A percentile compares a stretch with the other conserved stretches of the same genome.
Conservation (phyloP, 92 coral and sea anemone genomes). For the Isaurus tuberculatus region DNA sequence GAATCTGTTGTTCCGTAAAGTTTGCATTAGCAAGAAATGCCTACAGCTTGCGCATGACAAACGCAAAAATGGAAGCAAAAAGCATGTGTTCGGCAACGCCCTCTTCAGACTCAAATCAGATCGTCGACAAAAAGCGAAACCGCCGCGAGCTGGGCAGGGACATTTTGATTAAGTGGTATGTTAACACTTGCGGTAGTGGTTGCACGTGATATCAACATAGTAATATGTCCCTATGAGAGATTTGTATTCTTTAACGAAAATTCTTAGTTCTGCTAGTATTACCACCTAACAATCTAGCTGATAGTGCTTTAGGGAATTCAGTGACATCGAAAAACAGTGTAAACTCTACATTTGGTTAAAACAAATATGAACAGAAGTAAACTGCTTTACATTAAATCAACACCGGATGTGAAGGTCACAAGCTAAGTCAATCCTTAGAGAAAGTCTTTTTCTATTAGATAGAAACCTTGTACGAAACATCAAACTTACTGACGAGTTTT, state of each 20-base stretch:
- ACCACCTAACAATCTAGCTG: too few species aligned
- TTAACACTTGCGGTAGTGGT: background rate
- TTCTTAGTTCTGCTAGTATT: background rate
- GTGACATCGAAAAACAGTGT: background rate
- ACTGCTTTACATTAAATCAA: too few species aligned
- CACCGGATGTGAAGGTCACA: too few species aligned
- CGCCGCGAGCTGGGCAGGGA: slow-evolving; percentile 41
- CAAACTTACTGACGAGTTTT: too few species aligned
- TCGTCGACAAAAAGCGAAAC: slow-evolving; percentile 34
- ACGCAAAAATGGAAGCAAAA: slow-evolving; percentile 74
- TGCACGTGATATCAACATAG: background rate
- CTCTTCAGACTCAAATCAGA: slow-evolving; percentile 78
- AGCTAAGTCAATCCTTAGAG: too few species aligned
- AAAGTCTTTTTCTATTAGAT: background rate
- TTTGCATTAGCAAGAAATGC: slow-evolving; percentile 74
- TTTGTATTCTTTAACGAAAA: too few species aligned
- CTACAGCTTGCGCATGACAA: slow-evolving; percentile 73
- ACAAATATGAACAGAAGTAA: background rate
- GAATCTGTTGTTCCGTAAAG: slow-evolving; percentile 83
- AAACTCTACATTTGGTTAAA: background rate
- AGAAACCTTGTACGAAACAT: too few species aligned
- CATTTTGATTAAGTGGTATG: slow-evolving; percentile 9
- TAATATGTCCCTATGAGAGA: background rate
- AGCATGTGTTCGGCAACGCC: slow-evolving; percentile 88
- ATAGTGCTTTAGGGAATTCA: background rate